Percentiles rank a stretch among this genome's conserved stretches.
These are phyloP conservation scores for Athalia rosae DNA, from an alignment of 2,888 invertebrate species.

Conservation along the genomic window DNA sequence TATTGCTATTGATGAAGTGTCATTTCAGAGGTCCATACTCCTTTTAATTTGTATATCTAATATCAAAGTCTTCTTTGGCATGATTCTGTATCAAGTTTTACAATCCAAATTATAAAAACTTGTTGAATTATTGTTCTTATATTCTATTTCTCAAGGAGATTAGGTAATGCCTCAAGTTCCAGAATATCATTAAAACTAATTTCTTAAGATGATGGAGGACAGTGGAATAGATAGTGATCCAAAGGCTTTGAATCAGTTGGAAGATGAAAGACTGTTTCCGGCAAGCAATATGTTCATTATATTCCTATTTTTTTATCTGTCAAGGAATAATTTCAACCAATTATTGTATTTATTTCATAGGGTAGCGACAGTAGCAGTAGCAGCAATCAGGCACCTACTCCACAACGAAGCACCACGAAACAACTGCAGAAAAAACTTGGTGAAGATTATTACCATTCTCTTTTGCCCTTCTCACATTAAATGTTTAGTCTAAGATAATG, in stretches of 20 bases:
- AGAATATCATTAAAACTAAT: slow-evolving; percentile 11
- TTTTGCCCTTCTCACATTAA: not conserved
- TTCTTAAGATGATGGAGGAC: slow-evolving; percentile 68
- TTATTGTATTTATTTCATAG: slow-evolving; percentile 57
- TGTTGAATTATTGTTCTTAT: slow-evolving; percentile 11
- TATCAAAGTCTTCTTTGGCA: not conserved
- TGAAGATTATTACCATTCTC: slow-evolving; percentile 50
- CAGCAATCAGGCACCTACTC: slow-evolving; percentile 59
- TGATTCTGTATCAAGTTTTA: no score
- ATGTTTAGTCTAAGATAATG: slow-evolving; percentile 2
- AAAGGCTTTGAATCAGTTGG: slow-evolving; percentile 65
- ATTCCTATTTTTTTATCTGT: not conserved
- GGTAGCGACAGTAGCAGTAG: slow-evolving; percentile 67
- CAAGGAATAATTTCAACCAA: not conserved
- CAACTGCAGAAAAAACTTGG: slow-evolving; percentile 72
- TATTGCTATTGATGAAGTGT: not conserved
- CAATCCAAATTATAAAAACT: slow-evolving; percentile 44
- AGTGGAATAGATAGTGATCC: slow-evolving; percentile 75
- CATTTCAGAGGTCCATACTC: not conserved
- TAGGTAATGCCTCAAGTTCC: slow-evolving; percentile 6
- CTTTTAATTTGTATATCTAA: not conserved
- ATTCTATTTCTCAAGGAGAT: slow-evolving; percentile 19
- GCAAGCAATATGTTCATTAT: slow-evolving; percentile 54
- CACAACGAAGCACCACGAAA: slow-evolving; percentile 68
- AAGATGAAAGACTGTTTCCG: slow-evolving; percentile 70